phyloP scores from a whole-genome alignment of 2,797 vertebrate genomes.

The Galagoides demidoff region DNA sequence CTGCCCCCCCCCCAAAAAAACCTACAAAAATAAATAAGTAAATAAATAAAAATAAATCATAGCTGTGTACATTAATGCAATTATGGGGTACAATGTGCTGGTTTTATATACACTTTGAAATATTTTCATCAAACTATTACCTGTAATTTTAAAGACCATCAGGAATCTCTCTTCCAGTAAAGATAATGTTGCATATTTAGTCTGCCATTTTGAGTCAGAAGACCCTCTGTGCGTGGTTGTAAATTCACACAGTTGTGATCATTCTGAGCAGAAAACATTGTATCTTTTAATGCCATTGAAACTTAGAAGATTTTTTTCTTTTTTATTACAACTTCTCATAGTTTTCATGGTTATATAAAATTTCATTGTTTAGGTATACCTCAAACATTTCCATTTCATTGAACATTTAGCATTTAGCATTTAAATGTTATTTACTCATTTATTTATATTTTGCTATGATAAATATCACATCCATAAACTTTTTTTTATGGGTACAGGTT shows the following conservation, averaged over 20 bases:
- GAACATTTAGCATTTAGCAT: neutral
- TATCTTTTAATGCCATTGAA: constrained; percentile 31
- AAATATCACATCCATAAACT: neutral
- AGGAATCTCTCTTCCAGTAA: neutral
- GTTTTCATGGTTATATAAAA: constrained; percentile 1
- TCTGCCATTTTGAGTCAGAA: constrained; percentile 9
- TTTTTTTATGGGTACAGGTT: neutral
- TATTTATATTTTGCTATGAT: neutral
- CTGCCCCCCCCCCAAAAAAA: too few relatives aligned
- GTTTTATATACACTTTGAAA: too few relatives aligned
- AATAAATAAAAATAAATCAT: too few relatives aligned
- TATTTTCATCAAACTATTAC: neutral
- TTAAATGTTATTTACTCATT: neutral
- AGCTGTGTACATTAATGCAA: too few relatives aligned
- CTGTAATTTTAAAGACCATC: neutral
- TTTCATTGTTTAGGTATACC: neutral
- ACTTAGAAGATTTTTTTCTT: neutral
- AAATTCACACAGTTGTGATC: neutral
- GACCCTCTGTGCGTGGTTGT: neutral
- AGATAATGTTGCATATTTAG: neutral
- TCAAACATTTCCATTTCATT: constrained; percentile 35
- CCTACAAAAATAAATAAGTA: too few relatives aligned
- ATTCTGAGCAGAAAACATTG: constrained; percentile 11
- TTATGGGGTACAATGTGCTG: too few relatives aligned
- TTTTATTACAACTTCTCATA: constrained; percentile 7